Percentiles rank a stretch among this genome's conserved stretches.
Conservation (phyloP, 2,888 invertebrate genomes). For the Tipula confusa region DNA sequence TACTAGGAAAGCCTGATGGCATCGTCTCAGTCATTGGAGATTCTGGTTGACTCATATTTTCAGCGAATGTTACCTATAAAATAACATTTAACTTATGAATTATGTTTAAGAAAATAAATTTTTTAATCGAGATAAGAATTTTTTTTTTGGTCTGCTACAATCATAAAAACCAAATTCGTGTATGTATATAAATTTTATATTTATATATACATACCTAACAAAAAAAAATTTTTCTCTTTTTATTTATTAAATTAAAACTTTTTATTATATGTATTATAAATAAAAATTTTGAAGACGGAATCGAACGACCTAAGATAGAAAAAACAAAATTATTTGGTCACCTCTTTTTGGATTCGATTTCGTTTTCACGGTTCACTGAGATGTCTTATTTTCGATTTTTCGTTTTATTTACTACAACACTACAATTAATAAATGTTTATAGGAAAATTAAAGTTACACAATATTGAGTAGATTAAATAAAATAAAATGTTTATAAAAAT, state of each 20-base stretch:
- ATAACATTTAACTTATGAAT: constrained; percentile 59
- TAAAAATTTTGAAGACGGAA: constrained; percentile 8
- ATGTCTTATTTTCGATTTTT: too few relatives aligned
- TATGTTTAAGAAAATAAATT: constrained; percentile 33
- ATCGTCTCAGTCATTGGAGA: constrained; percentile 53
- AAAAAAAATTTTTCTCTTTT: neutral
- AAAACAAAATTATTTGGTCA: neutral
- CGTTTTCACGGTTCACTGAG: neutral
- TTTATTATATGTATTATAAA: neutral
- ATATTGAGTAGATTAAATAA: neutral
- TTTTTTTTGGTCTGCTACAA: neutral
- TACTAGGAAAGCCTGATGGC: constrained; percentile 33
- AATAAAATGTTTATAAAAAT: neutral
- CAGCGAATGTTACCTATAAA: neutral
- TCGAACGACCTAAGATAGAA: neutral
- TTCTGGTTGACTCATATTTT: constrained; percentile 50
- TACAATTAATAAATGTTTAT: neutral
- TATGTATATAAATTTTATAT: neutral
- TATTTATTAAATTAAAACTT: neutral
- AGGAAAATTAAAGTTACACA: neutral
- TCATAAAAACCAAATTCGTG: neutral
- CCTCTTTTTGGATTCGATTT: neutral
- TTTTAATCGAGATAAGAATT: neutral
- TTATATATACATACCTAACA: neutral
- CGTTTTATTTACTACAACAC: neutral